Evolutionary conservation across 1,140 invertebrate species (phyloP).

Genomic region (Cepaea nemoralis): DNA sequence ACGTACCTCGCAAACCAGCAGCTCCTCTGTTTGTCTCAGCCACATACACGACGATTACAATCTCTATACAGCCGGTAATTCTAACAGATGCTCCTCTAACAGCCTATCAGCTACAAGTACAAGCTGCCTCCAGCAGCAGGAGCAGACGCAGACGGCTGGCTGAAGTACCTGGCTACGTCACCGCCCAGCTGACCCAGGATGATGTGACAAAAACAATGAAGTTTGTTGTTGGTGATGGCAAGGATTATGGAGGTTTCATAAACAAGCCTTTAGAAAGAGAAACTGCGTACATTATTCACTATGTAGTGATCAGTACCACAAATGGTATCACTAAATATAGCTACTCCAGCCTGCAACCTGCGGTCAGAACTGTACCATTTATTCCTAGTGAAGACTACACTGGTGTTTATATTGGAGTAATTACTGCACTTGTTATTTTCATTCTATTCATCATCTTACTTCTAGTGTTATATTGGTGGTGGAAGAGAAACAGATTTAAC

Average conservation of each 20-base stretch:
- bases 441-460: slow-evolving; percentile 54
- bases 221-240: slow-evolving; percentile 55
- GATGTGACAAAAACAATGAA: slow-evolving; percentile 40
- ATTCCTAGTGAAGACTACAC: slow-evolving; percentile 44
- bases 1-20: slow-evolving; percentile 42
- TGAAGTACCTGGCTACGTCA: slow-evolving; percentile 46
- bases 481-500: slow-evolving; percentile 42
- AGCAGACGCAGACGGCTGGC: not conserved
- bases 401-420: slow-evolving; percentile 49
- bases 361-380: slow-evolving; percentile 41
- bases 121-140: slow-evolving; percentile 14
- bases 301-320: slow-evolving; percentile 58
- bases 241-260: slow-evolving; percentile 38
- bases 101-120: slow-evolving; percentile 53
- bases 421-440: slow-evolving; percentile 50
- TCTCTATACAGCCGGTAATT: slow-evolving; percentile 56
- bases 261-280: slow-evolving; percentile 55
- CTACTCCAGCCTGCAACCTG: slow-evolving; percentile 48
- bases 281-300: slow-evolving; percentile 59
- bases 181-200: slow-evolving; percentile 46
- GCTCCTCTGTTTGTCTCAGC: slow-evolving; percentile 50
- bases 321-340: slow-evolving; percentile 57
- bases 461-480: slow-evolving; percentile 52
- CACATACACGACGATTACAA: slow-evolving; percentile 49
- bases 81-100: slow-evolving; percentile 50